phyloP scores from a whole-genome alignment of 1,140 invertebrate genomes.

The Drosophila auraria region DNA sequence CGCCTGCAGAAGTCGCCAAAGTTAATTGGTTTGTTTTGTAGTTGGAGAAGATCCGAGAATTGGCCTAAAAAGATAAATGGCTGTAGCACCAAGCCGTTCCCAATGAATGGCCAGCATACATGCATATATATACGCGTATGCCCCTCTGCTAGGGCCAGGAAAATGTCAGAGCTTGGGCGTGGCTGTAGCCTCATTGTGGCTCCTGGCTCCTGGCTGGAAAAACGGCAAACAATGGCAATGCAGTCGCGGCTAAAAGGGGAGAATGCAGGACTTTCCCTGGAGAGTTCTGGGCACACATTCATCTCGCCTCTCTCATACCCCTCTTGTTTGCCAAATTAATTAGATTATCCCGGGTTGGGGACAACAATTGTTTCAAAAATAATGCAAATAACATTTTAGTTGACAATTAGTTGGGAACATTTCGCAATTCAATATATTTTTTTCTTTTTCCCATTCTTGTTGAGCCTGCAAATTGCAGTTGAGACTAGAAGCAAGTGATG shows the following conservation, averaged over 20 bases:
- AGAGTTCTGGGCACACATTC: slow-evolving; percentile 39
- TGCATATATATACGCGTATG: slow-evolving; percentile 7
- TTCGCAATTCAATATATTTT: neutral
- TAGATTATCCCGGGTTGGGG: slow-evolving; percentile 46
- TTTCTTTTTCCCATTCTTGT: neutral
- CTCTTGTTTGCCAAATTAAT: slow-evolving; percentile 64
- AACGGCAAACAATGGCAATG: slow-evolving; percentile 25
- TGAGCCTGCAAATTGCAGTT: slow-evolving; percentile 15
- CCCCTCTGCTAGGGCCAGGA: slow-evolving; percentile 1
- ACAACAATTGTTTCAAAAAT: slow-evolving; percentile 45
- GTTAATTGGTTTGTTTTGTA: slow-evolving; percentile 76
- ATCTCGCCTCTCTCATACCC: slow-evolving; percentile 1
- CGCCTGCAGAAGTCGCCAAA: slow-evolving; percentile 54
- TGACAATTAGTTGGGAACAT: slow-evolving; percentile 32
- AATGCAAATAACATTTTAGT: slow-evolving; percentile 56
- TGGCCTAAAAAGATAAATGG: slow-evolving; percentile 60
- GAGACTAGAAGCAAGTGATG: neutral
- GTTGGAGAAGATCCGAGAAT: slow-evolving; percentile 59
- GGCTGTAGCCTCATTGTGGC: slow-evolving; percentile 37
- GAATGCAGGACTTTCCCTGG: slow-evolving; percentile 20
- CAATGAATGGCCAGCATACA: slow-evolving; percentile 23
- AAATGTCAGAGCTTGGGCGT: slow-evolving; percentile 67
- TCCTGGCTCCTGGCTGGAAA: slow-evolving; percentile 14
- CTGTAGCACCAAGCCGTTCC: slow-evolving; percentile 3
- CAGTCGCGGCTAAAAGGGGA: slow-evolving; percentile 6